A percentile compares a stretch with the other conserved stretches of the same genome.
These are phyloP conservation scores for Lasius fuliginosus DNA, from an alignment of 2,888 invertebrate genomes.

Conservation along the genomic window DNA sequence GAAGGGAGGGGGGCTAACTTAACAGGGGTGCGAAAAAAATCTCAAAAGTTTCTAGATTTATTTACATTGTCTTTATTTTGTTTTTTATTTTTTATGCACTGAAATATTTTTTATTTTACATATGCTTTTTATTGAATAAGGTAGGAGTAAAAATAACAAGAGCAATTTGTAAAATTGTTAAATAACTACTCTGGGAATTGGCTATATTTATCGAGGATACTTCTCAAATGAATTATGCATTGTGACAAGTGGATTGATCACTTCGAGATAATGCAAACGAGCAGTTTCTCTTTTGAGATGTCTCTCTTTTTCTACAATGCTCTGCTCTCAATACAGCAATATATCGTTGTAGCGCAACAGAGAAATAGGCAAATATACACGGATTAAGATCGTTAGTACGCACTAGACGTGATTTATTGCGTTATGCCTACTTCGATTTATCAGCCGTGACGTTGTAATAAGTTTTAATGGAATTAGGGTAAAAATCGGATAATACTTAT, in stretches of 20 bases:
- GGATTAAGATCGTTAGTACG: conserved; percentile 65
- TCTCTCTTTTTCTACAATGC: conserved; percentile 27
- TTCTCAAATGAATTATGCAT: conserved; percentile 43
- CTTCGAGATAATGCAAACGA: conserved; percentile 62
- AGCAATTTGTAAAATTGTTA: not conserved
- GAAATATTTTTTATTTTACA: conserved; percentile 5
- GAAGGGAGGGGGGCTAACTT: too few species aligned
- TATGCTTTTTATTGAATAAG: not conserved
- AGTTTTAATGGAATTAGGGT: conserved; percentile 36
- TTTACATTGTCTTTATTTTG: too few species aligned
- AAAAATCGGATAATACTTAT: conserved; percentile 40
- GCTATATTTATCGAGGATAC: conserved; percentile 39
- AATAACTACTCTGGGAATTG: not conserved
- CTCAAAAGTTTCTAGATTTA: too few species aligned
- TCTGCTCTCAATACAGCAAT: conserved; percentile 46
- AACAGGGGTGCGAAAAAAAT: too few species aligned
- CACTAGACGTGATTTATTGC: conserved; percentile 67
- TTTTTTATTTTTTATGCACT: too few species aligned
- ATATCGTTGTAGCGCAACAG: conserved; percentile 63
- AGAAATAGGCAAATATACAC: conserved; percentile 59
- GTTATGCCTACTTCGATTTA: conserved; percentile 61
- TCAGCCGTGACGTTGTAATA: conserved; percentile 51
- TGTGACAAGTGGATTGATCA: conserved; percentile 65
- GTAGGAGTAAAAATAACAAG: not conserved
- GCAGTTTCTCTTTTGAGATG: conserved; percentile 19